A percentile compares a stretch with the other conserved stretches of the same genome.
Evolutionary conservation across 2,888 invertebrate genomes (phyloP).

Genomic region (Halictus quadricinctus): DNA sequence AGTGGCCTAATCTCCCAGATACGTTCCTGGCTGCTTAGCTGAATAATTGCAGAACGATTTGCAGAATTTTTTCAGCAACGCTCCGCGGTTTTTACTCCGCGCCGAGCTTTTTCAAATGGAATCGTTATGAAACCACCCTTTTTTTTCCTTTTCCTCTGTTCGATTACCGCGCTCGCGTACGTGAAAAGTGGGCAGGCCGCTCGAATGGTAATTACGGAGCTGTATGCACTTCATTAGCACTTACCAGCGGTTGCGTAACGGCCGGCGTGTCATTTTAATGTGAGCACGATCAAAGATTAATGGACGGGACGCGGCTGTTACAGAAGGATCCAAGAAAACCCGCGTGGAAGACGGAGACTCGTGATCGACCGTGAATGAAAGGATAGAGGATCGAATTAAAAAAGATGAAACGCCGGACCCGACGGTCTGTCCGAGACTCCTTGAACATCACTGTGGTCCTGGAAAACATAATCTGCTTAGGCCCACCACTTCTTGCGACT

Average conservation of each 20-base stretch:
- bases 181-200: slow-evolving; percentile 75
- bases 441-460: neutral
- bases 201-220: slow-evolving; percentile 77
- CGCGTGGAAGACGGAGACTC: slow-evolving; percentile 37
- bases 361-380: slow-evolving; percentile 52
- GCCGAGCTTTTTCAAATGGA: slow-evolving; percentile 30
- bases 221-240: slow-evolving; percentile 81
- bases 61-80: neutral
- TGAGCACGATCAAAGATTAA: slow-evolving; percentile 78
- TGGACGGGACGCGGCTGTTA: slow-evolving; percentile 70
- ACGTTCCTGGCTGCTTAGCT: neutral
- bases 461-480: slow-evolving; percentile 34
- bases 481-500: neutral
- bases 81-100: neutral
- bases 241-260: slow-evolving; percentile 77
- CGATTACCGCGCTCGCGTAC: slow-evolving; percentile 50
- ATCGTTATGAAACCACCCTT: slow-evolving; percentile 66
- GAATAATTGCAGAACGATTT: neutral
- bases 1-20: neutral
- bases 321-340: slow-evolving; percentile 73
- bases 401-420: slow-evolving; percentile 48
- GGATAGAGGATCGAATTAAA: slow-evolving; percentile 46
- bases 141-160: slow-evolving; percentile 56
- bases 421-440: neutral
- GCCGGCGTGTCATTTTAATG: slow-evolving; percentile 77